phyloP scores from a whole-genome alignment of 35 echinoderm and acorn worm genomes.

The Ophiothrix spiculata region DNA sequence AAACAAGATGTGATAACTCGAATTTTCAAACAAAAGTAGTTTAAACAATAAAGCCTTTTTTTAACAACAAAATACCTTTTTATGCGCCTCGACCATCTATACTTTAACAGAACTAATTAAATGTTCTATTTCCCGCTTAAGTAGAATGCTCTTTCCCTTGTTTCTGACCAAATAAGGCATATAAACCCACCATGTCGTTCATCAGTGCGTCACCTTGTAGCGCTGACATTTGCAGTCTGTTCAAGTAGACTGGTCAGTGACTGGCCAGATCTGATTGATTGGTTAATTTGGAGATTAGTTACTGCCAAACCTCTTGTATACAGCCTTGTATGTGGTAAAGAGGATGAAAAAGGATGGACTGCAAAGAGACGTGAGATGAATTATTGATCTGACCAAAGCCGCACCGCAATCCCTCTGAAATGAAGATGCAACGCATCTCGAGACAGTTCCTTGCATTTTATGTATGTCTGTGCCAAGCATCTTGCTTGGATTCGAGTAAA shows the following conservation, averaged over 20 bases:
- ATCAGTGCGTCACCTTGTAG: neutral
- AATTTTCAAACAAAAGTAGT: no score
- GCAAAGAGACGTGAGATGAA: neutral
- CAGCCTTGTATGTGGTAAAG: neutral
- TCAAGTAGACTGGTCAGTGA: neutral
- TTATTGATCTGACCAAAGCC: conserved; percentile 5
- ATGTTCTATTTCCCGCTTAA: no score
- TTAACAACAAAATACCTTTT: no score
- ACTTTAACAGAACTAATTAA: neutral
- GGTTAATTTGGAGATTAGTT: neutral
- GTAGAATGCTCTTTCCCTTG: no score
- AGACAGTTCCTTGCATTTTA: no score
- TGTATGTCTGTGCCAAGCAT: no score
- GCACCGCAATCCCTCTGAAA: neutral
- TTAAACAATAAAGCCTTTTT: no score
- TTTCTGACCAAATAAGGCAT: neutral
- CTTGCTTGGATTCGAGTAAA: no score
- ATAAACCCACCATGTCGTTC: neutral
- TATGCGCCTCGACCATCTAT: no score
- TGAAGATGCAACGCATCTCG: neutral
- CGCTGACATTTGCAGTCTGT: neutral
- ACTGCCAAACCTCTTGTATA: no score
- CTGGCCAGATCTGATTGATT: conserved; percentile 6
- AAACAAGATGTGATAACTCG: no score
- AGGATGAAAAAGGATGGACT: neutral